Evolutionary conservation across 2,113 vertebrate species (phyloP).

Genomic region (Dascyllus trimaculatus): DNA sequence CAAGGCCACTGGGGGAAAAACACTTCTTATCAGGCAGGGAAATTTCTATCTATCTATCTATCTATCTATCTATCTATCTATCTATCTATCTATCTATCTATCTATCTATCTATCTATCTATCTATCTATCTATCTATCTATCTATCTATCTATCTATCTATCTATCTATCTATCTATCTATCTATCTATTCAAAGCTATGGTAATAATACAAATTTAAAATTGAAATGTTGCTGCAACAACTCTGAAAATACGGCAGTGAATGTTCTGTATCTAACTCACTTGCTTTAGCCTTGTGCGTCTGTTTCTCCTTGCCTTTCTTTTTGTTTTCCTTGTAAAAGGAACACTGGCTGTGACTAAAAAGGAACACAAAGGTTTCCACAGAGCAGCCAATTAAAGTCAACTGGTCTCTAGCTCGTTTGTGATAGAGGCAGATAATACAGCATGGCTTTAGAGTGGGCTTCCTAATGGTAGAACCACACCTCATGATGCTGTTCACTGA

Average conservation of each 20-base stretch:
- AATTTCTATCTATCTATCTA: too few species aligned
- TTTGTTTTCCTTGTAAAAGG: slow-evolving; percentile 15
- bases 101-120: too few species aligned
- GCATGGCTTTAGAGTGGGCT: slow-evolving; percentile 14
- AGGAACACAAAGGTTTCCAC: slow-evolving; percentile 17
- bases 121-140: too few species aligned
- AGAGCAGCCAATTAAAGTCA: slow-evolving; percentile 39
- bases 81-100: too few species aligned
- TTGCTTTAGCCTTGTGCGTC: not conserved
- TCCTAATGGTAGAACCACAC: slow-evolving; percentile 21
- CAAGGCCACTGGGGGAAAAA: too few species aligned
- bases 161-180: too few species aligned
- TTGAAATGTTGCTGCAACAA: not conserved
- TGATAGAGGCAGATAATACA: slow-evolving; percentile 14
- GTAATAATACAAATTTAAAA: not conserved
- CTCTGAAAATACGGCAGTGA: not conserved
- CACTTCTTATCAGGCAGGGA: too few species aligned
- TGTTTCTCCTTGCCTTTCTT: not conserved
- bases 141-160: too few species aligned
- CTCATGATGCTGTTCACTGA: not conserved
- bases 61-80: too few species aligned
- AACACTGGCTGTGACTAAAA: slow-evolving; percentile 22
- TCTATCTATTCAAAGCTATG: too few species aligned
- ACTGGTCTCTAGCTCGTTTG: slow-evolving; percentile 27
- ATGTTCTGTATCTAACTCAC: not conserved